A percentile compares a stretch with the other conserved stretches of the same genome.
phyloP scores from a whole-genome alignment of 2,797 vertebrate species.

The Aeoliscus strigatus region DNA sequence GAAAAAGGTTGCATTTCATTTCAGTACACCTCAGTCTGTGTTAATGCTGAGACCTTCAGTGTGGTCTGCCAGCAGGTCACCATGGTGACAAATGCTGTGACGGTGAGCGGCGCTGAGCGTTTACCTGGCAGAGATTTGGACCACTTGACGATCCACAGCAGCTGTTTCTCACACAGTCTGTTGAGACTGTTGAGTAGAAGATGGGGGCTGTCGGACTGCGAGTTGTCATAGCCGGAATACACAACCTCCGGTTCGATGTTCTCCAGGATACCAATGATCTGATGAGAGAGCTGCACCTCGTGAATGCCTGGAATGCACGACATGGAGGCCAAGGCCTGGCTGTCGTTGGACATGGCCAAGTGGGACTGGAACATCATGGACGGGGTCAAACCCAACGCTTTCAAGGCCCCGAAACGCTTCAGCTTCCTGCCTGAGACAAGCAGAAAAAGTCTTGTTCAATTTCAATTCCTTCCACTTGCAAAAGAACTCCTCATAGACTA shows the following conservation, averaged over 20 bases:
- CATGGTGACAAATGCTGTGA: too few relatives aligned
- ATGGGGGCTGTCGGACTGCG: conserved; percentile 89
- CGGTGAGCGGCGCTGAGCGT: conserved; percentile 37
- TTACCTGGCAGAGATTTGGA: conserved; percentile 99
- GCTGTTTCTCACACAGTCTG: conserved; percentile 95
- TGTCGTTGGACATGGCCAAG: conserved; percentile 64
- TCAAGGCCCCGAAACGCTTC: conserved; percentile 89
- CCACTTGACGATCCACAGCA: conserved; percentile 99
- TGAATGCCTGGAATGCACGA: conserved; percentile 81
- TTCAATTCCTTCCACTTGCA: too few relatives aligned
- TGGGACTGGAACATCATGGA: conserved; percentile 72
- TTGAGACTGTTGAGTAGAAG: conserved; percentile 96
- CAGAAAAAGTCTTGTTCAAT: conserved; percentile 28
- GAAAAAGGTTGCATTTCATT: too few relatives aligned
- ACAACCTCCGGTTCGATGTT: conserved; percentile 93
- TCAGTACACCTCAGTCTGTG: too few relatives aligned
- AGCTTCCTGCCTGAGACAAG: conserved; percentile 85
- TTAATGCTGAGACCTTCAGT: too few relatives aligned
- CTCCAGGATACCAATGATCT: conserved; percentile 87
- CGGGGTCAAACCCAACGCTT: conserved; percentile 80
- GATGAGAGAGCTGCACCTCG: conserved; percentile 82
- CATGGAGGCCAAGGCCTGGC: conserved; percentile 83
- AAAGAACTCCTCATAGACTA: too few relatives aligned
- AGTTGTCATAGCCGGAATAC: conserved; percentile 89
- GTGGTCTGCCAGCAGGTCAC: too few relatives aligned